Conservation (phyloP, 2,888 invertebrate genomes). For the Tetropium fuscum region DNA sequence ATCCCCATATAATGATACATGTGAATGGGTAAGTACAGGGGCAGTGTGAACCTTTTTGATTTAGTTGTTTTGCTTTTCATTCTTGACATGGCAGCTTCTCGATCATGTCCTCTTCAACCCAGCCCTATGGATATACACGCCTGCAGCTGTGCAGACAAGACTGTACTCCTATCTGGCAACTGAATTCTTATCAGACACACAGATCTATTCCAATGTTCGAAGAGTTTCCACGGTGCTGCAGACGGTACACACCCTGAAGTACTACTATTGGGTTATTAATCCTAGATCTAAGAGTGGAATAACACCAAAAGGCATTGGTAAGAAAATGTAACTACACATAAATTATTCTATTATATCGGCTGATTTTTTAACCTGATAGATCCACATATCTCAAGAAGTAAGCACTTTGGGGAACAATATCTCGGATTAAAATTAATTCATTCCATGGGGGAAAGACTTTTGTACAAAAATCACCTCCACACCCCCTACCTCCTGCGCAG, state of each 20-base stretch:
- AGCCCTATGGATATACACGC: conserved; percentile 98
- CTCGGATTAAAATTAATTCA: too few relatives aligned
- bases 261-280: conserved; percentile 99
- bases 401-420: too few relatives aligned
- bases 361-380: too few relatives aligned
- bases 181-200: conserved; percentile 98
- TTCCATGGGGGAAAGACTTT: too few relatives aligned
- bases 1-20: conserved; percentile 43
- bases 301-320: conserved; percentile 94
- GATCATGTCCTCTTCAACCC: conserved; percentile 99
- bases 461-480: too few relatives aligned
- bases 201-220: conserved; percentile 96
- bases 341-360: too few relatives aligned
- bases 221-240: conserved; percentile 97
- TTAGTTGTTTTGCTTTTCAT: conserved; percentile 91
- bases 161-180: conserved; percentile 98
- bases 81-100: conserved; percentile 94
- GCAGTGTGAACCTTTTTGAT: conserved; percentile 73
- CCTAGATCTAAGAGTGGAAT: conserved; percentile 96
- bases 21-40: conserved; percentile 68
- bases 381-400: too few relatives aligned
- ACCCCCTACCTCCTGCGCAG: too few relatives aligned
- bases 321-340: too few relatives aligned
- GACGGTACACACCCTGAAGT: conserved; percentile 98
- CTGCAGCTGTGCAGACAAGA: conserved; percentile 93